Evolutionary conservation across 2,888 invertebrate genomes (phyloP).

Genomic region (Eupelmus urozonus): DNA sequence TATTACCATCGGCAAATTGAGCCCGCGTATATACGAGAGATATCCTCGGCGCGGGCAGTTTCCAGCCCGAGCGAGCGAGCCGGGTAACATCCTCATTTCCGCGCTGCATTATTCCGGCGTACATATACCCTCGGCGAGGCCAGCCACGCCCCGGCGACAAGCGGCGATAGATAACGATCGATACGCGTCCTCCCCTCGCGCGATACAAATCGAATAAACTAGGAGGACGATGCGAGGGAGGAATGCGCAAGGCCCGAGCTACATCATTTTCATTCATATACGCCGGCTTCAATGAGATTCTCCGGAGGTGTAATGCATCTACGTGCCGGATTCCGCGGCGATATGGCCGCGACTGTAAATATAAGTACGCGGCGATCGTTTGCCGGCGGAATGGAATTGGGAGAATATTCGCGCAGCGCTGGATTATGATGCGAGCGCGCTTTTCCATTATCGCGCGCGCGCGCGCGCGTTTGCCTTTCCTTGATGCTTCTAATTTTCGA

Average conservation of each 20-base stretch:
- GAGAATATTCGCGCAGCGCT: not conserved
- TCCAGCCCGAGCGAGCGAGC: too few relatives aligned
- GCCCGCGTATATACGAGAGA: not conserved
- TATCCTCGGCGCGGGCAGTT: too few relatives aligned
- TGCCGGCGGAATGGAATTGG: not conserved
- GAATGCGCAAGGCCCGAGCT: not conserved
- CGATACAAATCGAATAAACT: not conserved
- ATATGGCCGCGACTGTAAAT: too few relatives aligned
- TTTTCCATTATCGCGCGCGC: not conserved
- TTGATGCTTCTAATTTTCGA: slow-evolving; percentile 11
- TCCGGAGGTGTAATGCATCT: too few relatives aligned
- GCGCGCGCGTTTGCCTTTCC: not conserved
- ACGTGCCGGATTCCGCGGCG: too few relatives aligned
- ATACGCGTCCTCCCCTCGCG: not conserved
- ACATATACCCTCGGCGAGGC: not conserved
- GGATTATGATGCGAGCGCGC: not conserved
- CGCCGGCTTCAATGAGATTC: too few relatives aligned
- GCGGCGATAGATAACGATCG: slow-evolving; percentile 11
- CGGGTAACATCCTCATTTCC: slow-evolving; percentile 42
- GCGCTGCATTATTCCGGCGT: slow-evolving; percentile 16
- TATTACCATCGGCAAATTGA: slow-evolving; percentile 54
- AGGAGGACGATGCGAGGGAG: not conserved
- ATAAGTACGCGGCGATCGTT: not conserved
- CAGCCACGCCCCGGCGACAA: slow-evolving; percentile 29
- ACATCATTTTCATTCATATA: not conserved